A percentile compares a stretch with the other conserved stretches of the same genome.
Conservation (phyloP, 2,888 invertebrate species). For the Diaphora mendica region DNA sequence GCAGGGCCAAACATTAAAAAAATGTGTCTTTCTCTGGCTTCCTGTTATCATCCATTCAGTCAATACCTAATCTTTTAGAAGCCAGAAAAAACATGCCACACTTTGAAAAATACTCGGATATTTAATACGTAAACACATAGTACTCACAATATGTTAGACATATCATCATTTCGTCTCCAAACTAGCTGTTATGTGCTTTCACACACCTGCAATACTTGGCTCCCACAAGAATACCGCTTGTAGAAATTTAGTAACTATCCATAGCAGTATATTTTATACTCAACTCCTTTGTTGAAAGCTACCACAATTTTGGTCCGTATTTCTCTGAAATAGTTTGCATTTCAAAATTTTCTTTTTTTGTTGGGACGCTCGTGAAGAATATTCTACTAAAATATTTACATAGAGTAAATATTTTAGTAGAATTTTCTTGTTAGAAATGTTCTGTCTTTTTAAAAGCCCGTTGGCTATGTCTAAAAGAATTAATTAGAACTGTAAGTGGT, state of each 20-base stretch:
- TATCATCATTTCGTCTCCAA: slow-evolving; percentile 62
- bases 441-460: background rate
- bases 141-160: slow-evolving; percentile 57
- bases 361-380: background rate
- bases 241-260: slow-evolving; percentile 43
- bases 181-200: slow-evolving; percentile 64
- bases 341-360: background rate
- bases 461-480: slow-evolving; percentile 2
- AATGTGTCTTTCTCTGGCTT: too few relatives aligned
- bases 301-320: background rate
- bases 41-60: background rate
- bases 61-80: background rate
- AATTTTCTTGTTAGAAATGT: background rate
- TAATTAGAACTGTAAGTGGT: background rate
- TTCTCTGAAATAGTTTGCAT: background rate
- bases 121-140: slow-evolving; percentile 7
- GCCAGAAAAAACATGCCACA: too few relatives aligned
- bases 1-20: too few relatives aligned
- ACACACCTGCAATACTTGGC: slow-evolving; percentile 48
- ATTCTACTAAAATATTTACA: background rate
- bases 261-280: slow-evolving; percentile 24
- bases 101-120: background rate
- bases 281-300: slow-evolving; percentile 25
- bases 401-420: background rate
- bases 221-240: slow-evolving; percentile 28